These are phyloP conservation scores for Diadema setosum DNA, from an alignment of 35 echinoderm and acorn worm genomes.

Conservation along the genomic window DNA sequence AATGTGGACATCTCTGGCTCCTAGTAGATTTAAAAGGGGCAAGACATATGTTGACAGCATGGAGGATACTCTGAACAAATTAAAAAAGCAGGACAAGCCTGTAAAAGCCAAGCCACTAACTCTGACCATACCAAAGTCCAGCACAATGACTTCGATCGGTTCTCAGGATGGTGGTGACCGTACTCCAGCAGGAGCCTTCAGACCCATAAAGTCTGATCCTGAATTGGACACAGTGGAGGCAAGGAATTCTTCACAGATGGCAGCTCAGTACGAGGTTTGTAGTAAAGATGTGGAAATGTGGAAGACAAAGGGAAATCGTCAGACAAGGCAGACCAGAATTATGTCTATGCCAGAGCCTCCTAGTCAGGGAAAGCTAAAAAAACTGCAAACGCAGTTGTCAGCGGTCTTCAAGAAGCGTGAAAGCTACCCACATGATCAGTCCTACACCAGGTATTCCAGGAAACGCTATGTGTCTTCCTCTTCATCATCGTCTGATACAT, in stretches of 20 bases:
- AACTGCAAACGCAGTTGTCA: neutral
- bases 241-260: neutral
- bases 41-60: neutral
- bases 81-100: neutral
- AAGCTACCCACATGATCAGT: neutral
- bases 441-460: neutral
- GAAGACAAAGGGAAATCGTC: neutral
- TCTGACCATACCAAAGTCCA: neutral
- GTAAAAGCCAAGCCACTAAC: neutral
- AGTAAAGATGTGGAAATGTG: neutral
- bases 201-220: slow-evolving; percentile 8
- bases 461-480: slow-evolving; percentile 1
- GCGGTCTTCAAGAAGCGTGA: slow-evolving; percentile 2
- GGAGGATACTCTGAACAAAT: neutral
- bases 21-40: no score
- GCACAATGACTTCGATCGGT: neutral
- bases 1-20: neutral
- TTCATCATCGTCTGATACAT: neutral
- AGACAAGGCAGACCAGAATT: neutral
- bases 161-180: neutral
- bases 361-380: neutral
- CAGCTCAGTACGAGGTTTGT: neutral
- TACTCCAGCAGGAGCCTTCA: neutral
- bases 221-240: neutral
- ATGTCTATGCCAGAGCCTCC: neutral